Evolutionary conservation across 2,797 vertebrate genomes (phyloP), one percentile per base, ranked within the genome.

Genomic region (Gymnoscopelus braueri): DNA sequence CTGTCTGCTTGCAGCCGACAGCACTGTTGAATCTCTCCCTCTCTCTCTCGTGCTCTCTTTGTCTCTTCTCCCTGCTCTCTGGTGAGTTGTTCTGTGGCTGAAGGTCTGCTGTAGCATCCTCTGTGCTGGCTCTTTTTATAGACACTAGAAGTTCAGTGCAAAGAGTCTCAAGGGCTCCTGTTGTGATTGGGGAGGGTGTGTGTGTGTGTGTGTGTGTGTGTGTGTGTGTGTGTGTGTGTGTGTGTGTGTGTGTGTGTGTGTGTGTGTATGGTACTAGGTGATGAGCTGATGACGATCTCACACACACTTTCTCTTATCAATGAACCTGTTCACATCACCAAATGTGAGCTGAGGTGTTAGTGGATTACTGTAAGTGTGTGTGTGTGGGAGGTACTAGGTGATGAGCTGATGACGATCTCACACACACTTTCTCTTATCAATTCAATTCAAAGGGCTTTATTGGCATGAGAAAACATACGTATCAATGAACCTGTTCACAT

Each of bases 41-140:
- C 61, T 32, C 48, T 84, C 65, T 70, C 81, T 80, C 82, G 65
- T 44, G 12, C 44, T 62, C 15, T 62, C 44, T 64, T 23, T 13
- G 12, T 53, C 24, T 53, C 26, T 52, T 63, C 78, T 74, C 72
- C 72, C 67, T 55, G 67, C 75, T 83, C 71, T 68, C 75, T 71
- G 59, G 64, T 75, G 71, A 82, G 84, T 65, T 61, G 74, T 56
- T 79, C 72, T 14, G 75, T 67, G 55, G 62, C 77, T 82, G 74
- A 80, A 39, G 68, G 58, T 82, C 80, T 75, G 73, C 71, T 55
- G 72, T 69, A 65, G 69, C 73, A 72, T 82, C 75, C 79, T 82
- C 11, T 58, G 80, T 65, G 75, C 86, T 50, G 71, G 67, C 87
- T 88, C 87, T 85, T 92, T 91, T 83, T 91, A 87, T 88, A 88